phyloP scores from a whole-genome alignment of 2,113 vertebrate species.

The Stictonetta naevosa region DNA sequence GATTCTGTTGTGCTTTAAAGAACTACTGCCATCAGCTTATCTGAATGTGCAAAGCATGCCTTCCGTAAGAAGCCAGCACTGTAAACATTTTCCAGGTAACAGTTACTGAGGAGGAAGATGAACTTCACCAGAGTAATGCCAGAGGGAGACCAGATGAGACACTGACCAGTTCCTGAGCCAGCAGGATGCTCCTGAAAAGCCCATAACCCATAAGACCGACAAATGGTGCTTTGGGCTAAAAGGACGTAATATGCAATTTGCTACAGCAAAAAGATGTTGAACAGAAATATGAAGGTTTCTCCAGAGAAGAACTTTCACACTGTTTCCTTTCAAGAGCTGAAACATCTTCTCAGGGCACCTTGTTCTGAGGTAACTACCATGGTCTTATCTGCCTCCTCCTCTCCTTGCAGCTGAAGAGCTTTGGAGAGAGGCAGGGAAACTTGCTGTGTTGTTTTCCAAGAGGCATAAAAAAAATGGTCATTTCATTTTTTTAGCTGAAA shows the following conservation, averaged over 20 bases:
- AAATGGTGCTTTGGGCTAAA: not conserved
- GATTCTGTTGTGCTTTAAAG: not conserved
- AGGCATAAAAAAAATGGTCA: not conserved
- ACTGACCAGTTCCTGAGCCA: not conserved
- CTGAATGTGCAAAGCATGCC: not conserved
- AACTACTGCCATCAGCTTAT: slow-evolving; percentile 19
- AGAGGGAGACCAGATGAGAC: not conserved
- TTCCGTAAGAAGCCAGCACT: not conserved
- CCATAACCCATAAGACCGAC: not conserved
- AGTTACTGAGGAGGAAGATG: not conserved
- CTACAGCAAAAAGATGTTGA: not conserved
- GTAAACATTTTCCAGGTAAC: not conserved
- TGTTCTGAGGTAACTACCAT: not conserved
- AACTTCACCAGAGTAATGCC: not conserved
- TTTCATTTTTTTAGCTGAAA: not conserved
- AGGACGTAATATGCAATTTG: not conserved
- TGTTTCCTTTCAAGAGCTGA: not conserved
- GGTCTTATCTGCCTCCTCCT: not conserved
- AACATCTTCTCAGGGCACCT: not conserved
- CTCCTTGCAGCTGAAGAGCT: not conserved
- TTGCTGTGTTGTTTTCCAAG: not conserved
- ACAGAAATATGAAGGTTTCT: not conserved
- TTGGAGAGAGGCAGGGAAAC: not conserved
- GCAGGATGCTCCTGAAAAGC: not conserved
- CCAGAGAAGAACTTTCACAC: not conserved